Evolutionary conservation across 2,113 vertebrate genomes (phyloP), one percentile per base, ranked within the genome.

Genomic region (Zosterops pallidus): DNA sequence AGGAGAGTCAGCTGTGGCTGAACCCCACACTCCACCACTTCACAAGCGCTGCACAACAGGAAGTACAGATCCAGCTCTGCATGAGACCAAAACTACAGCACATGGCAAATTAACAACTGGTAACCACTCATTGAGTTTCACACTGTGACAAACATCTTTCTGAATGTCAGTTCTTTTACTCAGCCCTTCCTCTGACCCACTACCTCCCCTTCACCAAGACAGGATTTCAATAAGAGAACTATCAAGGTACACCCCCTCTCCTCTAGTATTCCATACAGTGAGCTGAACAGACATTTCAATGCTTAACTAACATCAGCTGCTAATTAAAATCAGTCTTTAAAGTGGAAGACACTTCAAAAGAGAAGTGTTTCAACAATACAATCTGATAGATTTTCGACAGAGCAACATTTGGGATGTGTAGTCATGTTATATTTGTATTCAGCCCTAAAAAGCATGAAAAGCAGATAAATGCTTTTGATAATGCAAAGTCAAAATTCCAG

Each of bases 401-500:
- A 90, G 88, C 62, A 87, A 69, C 85, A 92, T 64, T 64, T 56
- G 31, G 39, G 52, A 89, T 63, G 39, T 33, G 28, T 37, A 93
- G 91, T 86, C 80, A 59, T 50, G 6, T 18, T 80, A 69, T 2
- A 1, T 80, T 80, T 25, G 20, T 35, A 92, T 76, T 83, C 63
- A 72, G 26, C 50, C 53, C 50, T 92, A 69, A 88, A 90, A 88
- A 75, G 59, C 46, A 85, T 22, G 83, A 75, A 85, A 86, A 81
- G 35, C 33, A 86, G 71, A 92, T 55, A 83, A 96, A 79, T 41
- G 44, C 28, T 70, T 85, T 74, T 81, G 50, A 89, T 92, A 83
- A 92, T 65, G 53, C 57, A 57, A 88, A 91, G 47, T 57, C 71
- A 90, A 89, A 95, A 78, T 81, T 68, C 63, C 47, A 91, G 80